These are phyloP conservation scores for Oscheius sp. DNA, from an alignment of 2,888 invertebrate genomes.

Conservation along the genomic window DNA sequence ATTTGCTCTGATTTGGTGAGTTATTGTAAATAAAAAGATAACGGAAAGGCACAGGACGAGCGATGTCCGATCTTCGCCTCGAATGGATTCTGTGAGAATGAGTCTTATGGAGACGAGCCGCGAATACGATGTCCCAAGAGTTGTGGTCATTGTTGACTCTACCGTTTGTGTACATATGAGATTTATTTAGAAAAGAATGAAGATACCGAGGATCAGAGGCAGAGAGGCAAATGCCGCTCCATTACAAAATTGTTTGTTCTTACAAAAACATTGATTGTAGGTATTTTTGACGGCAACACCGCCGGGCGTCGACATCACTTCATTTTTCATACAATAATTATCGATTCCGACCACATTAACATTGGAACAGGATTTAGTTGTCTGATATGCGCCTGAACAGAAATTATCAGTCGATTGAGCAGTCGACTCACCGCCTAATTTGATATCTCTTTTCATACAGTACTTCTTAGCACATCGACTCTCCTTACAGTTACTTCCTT, in stretches of 20 bases:
- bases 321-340: conserved; percentile 45
- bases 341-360: conserved; percentile 54
- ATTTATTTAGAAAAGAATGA: background rate
- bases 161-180: conserved; percentile 6
- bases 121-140: conserved; percentile 46
- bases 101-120: conserved; percentile 42
- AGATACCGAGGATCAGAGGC: background rate
- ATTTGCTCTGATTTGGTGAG: conserved; percentile 26
- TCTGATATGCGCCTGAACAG: conserved; percentile 45
- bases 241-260: conserved; percentile 52
- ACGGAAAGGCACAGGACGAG: conserved; percentile 27
- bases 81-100: conserved; percentile 50
- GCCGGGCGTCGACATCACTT: conserved; percentile 50
- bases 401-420: background rate
- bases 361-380: conserved; percentile 54
- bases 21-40: background rate
- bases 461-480: conserved; percentile 58
- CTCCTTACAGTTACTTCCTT: conserved; percentile 52
- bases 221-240: background rate
- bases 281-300: conserved; percentile 46
- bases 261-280: conserved; percentile 52
- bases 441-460: conserved; percentile 48
- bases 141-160: conserved; percentile 39
- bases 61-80: conserved; percentile 41
- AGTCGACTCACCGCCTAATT: conserved; percentile 40